Evolutionary conservation across 2,797 vertebrate genomes (phyloP).

Genomic region (Clarias platycephalus): DNA sequence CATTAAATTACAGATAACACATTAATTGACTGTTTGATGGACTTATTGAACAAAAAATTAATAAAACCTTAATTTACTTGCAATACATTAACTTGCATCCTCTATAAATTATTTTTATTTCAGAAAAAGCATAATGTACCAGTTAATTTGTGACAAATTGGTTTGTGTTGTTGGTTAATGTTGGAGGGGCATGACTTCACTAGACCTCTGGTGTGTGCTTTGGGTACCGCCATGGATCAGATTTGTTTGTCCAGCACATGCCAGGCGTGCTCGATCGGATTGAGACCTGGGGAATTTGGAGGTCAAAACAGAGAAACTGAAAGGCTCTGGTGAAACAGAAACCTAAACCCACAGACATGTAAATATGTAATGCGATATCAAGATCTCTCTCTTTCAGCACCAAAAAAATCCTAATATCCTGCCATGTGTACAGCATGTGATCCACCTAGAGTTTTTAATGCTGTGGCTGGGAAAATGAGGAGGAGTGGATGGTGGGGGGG

Average conservation of each 20-base stretch:
- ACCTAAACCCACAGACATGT: background rate
- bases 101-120: background rate
- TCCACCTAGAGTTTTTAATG: background rate
- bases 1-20: background rate
- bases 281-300: background rate
- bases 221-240: too few species aligned
- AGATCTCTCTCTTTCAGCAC: background rate
- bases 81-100: background rate
- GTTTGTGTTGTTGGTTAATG: too few species aligned
- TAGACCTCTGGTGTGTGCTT: too few species aligned
- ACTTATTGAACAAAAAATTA: background rate
- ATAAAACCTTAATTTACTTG: background rate
- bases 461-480: background rate
- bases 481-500: too few species aligned
- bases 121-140: background rate
- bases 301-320: background rate
- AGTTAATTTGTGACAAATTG: background rate
- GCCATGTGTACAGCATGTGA: background rate
- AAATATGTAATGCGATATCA: background rate
- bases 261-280: too few species aligned
- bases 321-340: background rate
- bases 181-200: too few species aligned
- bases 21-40: background rate
- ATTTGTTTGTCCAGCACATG: background rate
- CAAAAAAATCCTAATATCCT: background rate